Evolutionary conservation across 1,140 invertebrate species (phyloP).

Genomic region (Drosophila azteca): DNA sequence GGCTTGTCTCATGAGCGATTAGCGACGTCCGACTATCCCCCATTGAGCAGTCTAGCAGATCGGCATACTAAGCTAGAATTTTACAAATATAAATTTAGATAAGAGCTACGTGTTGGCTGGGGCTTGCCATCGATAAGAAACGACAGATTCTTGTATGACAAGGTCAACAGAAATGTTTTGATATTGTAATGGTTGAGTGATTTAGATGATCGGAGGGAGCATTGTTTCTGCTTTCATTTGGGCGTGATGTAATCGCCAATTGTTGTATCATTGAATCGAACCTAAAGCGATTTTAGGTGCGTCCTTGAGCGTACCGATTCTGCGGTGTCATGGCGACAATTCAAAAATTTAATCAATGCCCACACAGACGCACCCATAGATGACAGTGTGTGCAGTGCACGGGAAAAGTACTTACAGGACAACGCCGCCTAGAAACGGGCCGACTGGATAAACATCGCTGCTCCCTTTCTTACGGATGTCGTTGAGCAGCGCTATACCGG

Average conservation of each 20-base stretch:
- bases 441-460: constrained; percentile 86
- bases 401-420: constrained; percentile 86
- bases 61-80: constrained; percentile 27
- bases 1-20: constrained; percentile 30
- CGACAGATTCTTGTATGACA: constrained; percentile 27
- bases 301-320: constrained; percentile 47
- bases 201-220: constrained; percentile 2
- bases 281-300: constrained; percentile 25
- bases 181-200: constrained; percentile 27
- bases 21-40: constrained; percentile 25
- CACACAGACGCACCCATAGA: constrained; percentile 18
- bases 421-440: constrained; percentile 89
- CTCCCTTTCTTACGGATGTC: constrained; percentile 88
- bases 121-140: constrained; percentile 34
- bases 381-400: constrained; percentile 28
- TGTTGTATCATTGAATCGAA: constrained; percentile 28
- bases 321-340: constrained; percentile 68
- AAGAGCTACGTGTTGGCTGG: constrained; percentile 40
- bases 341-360: constrained; percentile 74
- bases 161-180: constrained; percentile 17
- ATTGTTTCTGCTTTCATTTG: neutral
- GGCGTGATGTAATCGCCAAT: constrained; percentile 35
- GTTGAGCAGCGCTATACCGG: constrained; percentile 87
- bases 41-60: constrained; percentile 17
- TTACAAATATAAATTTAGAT: constrained; percentile 27